phyloP scores from a whole-genome alignment of 2,113 vertebrate genomes.

The Sebastes fasciatus region DNA sequence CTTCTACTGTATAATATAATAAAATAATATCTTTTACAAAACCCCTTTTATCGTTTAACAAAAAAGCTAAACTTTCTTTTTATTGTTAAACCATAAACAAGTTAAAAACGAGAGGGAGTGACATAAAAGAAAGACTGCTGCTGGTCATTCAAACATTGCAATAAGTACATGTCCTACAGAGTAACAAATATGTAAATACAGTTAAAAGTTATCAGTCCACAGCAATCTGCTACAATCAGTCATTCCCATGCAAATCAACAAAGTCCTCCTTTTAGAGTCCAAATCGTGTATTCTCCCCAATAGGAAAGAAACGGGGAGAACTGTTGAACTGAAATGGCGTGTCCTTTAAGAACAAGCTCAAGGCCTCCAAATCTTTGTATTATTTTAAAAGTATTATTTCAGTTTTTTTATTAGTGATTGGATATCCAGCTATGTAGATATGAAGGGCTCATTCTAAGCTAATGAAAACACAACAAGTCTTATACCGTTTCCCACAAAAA shows the following conservation, averaged over 20 bases:
- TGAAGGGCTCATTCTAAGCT: no score
- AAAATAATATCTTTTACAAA: neutral
- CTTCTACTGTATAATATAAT: neutral
- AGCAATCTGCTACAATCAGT: neutral
- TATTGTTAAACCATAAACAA: neutral
- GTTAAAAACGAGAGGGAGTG: neutral
- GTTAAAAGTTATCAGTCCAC: neutral
- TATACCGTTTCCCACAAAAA: no score
- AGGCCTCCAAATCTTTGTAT: neutral
- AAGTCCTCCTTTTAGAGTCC: neutral
- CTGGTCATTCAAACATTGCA: neutral
- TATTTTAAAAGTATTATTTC: neutral
- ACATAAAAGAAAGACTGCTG: neutral
- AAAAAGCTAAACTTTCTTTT: neutral
- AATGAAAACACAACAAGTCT: no score
- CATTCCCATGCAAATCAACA: neutral
- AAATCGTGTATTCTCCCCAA: neutral
- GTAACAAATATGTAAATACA: neutral
- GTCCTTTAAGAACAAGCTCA: neutral
- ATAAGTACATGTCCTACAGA: neutral
- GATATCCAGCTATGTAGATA: neutral
- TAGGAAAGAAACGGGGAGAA: neutral
- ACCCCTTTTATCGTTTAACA: neutral
- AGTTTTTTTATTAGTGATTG: neutral
- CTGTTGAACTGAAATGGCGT: neutral